These are phyloP conservation scores for Drosophila saltans DNA, from an alignment of 1,140 invertebrate genomes.

Conservation along the genomic window DNA sequence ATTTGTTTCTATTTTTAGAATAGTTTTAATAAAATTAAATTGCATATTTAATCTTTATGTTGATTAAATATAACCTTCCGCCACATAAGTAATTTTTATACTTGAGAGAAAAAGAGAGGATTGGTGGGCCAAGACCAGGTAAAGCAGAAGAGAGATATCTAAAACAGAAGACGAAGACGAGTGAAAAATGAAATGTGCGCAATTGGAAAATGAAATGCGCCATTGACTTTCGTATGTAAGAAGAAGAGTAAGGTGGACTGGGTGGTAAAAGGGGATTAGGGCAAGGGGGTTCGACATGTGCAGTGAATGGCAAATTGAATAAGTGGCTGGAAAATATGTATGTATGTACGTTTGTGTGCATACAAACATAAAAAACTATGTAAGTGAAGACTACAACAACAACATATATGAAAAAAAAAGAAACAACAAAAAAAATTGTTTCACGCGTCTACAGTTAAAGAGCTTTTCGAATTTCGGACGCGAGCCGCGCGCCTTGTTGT, in stretches of 20 bases:
- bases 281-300: constrained; percentile 51
- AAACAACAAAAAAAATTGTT: constrained; percentile 55
- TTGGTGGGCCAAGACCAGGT: background rate
- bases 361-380: constrained; percentile 19
- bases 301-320: constrained; percentile 78
- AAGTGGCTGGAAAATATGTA: constrained; percentile 70
- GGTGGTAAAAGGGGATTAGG: background rate
- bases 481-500: constrained; percentile 32
- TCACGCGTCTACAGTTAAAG: constrained; percentile 70
- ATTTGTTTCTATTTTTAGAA: too few species aligned
- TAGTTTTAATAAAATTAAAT: too few species aligned
- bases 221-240: constrained; percentile 47
- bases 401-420: constrained; percentile 20
- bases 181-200: constrained; percentile 55
- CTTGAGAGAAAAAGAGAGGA: background rate
- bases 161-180: constrained; percentile 46
- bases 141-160: constrained; percentile 34
- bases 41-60: too few species aligned
- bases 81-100: background rate
- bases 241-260: background rate
- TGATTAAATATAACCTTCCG: background rate
- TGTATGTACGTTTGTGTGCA: background rate
- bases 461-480: constrained; percentile 14
- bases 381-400: constrained; percentile 40
- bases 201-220: constrained; percentile 70